Percentiles rank a stretch among this genome's conserved stretches.
Evolutionary conservation across 2,113 vertebrate genomes (phyloP).

Genomic region (Gavialis gangeticus): DNA sequence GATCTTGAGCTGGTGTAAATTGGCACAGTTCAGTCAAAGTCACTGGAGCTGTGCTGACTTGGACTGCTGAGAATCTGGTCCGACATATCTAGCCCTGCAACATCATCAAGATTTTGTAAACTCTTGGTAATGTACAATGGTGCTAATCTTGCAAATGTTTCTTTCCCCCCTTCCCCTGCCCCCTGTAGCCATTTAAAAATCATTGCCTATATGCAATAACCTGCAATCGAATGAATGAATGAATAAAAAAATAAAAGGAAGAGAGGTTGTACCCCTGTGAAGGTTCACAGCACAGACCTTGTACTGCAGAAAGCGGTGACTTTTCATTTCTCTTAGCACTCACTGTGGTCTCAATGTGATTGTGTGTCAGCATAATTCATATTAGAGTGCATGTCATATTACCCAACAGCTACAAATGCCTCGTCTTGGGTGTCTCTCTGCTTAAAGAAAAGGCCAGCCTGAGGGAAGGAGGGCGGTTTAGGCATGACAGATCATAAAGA

Average conservation of each 20-base stretch:
- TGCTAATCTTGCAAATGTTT: background rate
- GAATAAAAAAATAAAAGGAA: background rate
- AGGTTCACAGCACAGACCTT: background rate
- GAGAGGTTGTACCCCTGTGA: background rate
- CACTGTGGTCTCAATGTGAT: background rate
- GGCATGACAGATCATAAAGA: background rate
- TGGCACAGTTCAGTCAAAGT: background rate
- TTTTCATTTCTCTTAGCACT: background rate
- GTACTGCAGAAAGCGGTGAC: background rate
- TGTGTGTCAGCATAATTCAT: background rate
- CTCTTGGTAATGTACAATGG: background rate
- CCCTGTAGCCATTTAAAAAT: background rate
- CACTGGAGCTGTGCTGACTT: background rate
- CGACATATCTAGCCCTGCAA: background rate
- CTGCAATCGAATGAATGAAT: background rate
- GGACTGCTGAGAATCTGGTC: background rate
- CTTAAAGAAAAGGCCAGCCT: background rate
- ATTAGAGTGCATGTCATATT: background rate
- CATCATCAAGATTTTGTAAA: background rate
- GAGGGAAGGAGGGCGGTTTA: background rate
- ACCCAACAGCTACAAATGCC: background rate
- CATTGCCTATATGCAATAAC: background rate
- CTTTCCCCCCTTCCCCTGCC: too few species aligned
- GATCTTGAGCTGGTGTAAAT: background rate
- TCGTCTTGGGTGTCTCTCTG: background rate